Base-by-base conservation (phyloP, 2,797 vertebrate genomes). In the Melanitta fusca region DNA sequence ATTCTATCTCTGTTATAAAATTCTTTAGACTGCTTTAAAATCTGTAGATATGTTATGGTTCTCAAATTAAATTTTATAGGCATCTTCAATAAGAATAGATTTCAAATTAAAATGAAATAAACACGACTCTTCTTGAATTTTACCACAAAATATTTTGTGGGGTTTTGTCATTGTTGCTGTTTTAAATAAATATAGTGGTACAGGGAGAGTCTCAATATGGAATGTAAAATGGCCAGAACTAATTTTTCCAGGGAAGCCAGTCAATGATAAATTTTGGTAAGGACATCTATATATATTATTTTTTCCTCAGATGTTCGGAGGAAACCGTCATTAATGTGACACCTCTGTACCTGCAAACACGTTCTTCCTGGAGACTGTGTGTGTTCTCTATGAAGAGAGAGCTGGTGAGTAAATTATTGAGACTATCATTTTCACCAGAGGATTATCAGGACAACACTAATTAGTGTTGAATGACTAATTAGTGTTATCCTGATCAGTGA, bases 21-120 rank as follows among this genome's bases (percentile, higher is more conserved):
- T 25, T 24, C 25, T 80, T 93, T 62, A 85, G 64, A 53, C 30
- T 43, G 45, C 51, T 61, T 79, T 89, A 62, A 78, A 91, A 75
- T 71, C 74, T 54, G 27, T 72, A 57, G 78, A 66, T 70, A 8
- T 70, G 58, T 87, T 82, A 49, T 22, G 30, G 39, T 32, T 60
- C 47, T 41, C 21, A 77, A 91, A 81, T 62, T 45, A 72, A 84
- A 62, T 91, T 86, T 90, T 88, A 85, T 78, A 51, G 66, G 7
- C 30, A 11, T 51, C 61, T 81, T 85, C 85, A 61, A 3, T 47
- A 51, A 85, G 39, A 83, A 53, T 38, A 36, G 57, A 57, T 93
- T 94, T 93, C 34, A 85, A 72, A 61, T 80, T 10, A 74, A 82
- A 95, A 62, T 65, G 6, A 89, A 88, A 56, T 56, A 34, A 82